phyloP scores from a whole-genome alignment of 2,797 vertebrate species.

The Pitangus sulphuratus region DNA sequence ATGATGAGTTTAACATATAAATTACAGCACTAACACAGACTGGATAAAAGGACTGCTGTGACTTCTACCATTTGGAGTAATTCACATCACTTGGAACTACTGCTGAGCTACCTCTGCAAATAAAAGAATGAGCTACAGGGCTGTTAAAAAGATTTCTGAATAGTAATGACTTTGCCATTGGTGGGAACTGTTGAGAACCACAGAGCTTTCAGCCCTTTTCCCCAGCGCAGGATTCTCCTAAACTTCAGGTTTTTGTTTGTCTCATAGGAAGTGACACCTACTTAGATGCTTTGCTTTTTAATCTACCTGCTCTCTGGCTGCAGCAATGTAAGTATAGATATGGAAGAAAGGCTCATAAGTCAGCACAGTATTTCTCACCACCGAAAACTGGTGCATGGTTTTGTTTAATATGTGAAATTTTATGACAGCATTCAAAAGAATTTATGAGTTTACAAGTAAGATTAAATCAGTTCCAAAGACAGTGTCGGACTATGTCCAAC shows the following conservation, averaged over 20 bases:
- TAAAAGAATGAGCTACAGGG: background rate
- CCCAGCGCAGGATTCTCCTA: background rate
- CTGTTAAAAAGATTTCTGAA: background rate
- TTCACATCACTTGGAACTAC: background rate
- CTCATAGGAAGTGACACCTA: background rate
- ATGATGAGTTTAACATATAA: background rate
- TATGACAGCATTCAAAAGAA: background rate
- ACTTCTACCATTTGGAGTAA: background rate
- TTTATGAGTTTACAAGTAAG: slow-evolving; percentile 32
- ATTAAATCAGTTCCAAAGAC: slow-evolving; percentile 25
- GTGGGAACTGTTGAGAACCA: background rate
- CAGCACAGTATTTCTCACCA: slow-evolving; percentile 1
- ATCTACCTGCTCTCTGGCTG: background rate
- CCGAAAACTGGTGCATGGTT: background rate
- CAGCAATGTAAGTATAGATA: background rate
- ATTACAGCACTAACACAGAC: background rate
- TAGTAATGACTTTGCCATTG: background rate
- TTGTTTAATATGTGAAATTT: background rate
- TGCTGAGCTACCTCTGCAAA: background rate
- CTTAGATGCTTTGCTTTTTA: slow-evolving; percentile 2
- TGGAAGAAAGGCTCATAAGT: background rate
- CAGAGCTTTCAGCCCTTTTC: background rate
- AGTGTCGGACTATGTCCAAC: background rate
- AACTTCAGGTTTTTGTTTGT: background rate
- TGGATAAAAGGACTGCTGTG: background rate